phyloP scores from a whole-genome alignment of 2,797 vertebrate genomes.

The Erithacus rubecula region DNA sequence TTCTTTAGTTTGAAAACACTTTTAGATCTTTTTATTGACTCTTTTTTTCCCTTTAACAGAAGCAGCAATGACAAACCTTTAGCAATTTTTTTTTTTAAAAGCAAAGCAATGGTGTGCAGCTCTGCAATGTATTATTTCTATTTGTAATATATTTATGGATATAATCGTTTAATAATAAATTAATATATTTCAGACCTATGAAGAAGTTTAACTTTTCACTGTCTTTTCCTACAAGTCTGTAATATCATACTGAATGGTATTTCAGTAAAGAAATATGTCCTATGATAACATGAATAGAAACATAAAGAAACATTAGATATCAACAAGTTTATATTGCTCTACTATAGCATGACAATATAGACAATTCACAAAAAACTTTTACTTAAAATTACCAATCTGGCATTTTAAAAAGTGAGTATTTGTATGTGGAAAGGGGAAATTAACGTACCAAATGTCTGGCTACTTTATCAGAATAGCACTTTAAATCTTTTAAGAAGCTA shows the following conservation, averaged over 20 bases:
- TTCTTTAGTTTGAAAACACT: not conserved
- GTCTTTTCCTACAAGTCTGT: not conserved
- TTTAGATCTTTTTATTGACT: not conserved
- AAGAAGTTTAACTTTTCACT: not conserved
- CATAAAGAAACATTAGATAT: not conserved
- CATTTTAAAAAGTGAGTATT: not conserved
- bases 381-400: not conserved
- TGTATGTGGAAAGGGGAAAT: not conserved
- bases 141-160: not conserved
- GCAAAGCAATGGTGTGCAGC: not conserved
- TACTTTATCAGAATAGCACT: constrained; percentile 16
- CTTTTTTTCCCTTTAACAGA: not conserved
- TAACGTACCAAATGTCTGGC: not conserved
- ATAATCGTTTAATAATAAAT: not conserved
- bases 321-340: not conserved
- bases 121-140: not conserved
- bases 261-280: not conserved
- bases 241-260: not conserved
- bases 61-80: not conserved
- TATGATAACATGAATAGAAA: not conserved
- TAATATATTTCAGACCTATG: not conserved
- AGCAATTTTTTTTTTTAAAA: not conserved
- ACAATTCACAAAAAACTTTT: not conserved
- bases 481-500: not conserved
- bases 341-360: not conserved